phyloP scores from a whole-genome alignment of 92 coral and sea anemone species.

The Porites divaricata region DNA sequence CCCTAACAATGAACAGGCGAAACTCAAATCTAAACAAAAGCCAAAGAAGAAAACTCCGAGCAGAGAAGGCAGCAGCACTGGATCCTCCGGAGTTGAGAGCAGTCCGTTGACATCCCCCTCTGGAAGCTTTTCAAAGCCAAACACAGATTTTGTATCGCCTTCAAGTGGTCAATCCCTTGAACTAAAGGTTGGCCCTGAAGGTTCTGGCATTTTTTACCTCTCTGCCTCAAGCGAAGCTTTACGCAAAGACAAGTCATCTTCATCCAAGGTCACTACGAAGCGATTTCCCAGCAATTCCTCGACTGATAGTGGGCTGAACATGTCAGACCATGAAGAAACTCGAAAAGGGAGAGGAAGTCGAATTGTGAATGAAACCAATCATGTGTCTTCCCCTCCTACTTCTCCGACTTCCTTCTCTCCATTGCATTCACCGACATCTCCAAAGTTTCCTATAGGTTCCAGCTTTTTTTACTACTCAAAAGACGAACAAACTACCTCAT shows the following conservation, averaged over 20 bases:
- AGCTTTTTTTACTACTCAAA: slow-evolving; percentile 35
- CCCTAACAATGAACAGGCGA: background rate
- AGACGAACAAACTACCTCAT: background rate
- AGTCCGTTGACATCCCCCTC: slow-evolving; percentile 5
- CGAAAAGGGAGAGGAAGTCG: slow-evolving; percentile 2
- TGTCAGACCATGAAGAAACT: slow-evolving; percentile 37
- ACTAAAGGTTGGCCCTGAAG: background rate
- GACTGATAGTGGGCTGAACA: slow-evolving; percentile 50
- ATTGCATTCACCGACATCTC: slow-evolving; percentile 23
- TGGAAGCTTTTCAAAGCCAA: slow-evolving; percentile 3
- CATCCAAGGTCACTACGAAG: slow-evolving; percentile 3
- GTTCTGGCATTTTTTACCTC: slow-evolving; percentile 12
- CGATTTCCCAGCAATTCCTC: slow-evolving; percentile 49
- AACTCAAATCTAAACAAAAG: background rate
- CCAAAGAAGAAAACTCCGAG: background rate
- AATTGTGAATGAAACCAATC: background rate
- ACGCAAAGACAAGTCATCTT: background rate
- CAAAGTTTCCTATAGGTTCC: slow-evolving; percentile 27
- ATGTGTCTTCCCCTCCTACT: background rate
- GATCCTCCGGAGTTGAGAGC: slow-evolving; percentile 26
- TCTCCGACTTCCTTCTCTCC: slow-evolving; percentile 1
- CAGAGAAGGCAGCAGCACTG: background rate
- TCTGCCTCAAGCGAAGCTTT: background rate
- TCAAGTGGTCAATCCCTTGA: slow-evolving; percentile 8
- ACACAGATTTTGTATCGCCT: background rate